phyloP scores from a whole-genome alignment of 1,140 invertebrate species.

The Sipha flava region DNA sequence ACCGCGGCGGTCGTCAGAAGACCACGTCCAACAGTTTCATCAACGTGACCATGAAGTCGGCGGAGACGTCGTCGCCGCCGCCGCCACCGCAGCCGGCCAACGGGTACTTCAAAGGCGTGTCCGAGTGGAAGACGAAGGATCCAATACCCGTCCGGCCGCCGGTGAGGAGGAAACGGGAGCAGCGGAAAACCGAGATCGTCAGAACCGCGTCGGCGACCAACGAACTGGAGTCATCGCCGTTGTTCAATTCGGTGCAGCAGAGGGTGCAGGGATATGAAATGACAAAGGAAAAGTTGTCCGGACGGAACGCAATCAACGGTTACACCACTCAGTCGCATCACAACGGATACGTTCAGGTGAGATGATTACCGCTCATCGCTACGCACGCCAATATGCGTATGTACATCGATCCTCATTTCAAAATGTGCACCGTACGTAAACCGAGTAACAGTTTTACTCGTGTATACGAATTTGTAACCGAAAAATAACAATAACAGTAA shows the following conservation, averaged over 20 bases:
- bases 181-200: neutral
- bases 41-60: conserved; percentile 68
- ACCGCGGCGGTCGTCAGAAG: conserved; percentile 41
- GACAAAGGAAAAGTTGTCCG: conserved; percentile 40
- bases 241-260: conserved; percentile 28
- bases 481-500: too few relatives aligned
- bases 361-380: too few relatives aligned
- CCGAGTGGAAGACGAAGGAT: conserved; percentile 53
- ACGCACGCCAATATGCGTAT: too few relatives aligned
- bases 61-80: too few relatives aligned
- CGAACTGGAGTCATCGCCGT: conserved; percentile 27
- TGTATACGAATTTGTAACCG: too few relatives aligned
- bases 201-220: neutral
- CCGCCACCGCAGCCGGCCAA: too few relatives aligned
- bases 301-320: neutral
- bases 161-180: neutral
- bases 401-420: too few relatives aligned
- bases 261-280: conserved; percentile 2
- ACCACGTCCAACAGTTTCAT: conserved; percentile 59
- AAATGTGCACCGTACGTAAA: too few relatives aligned
- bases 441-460: too few relatives aligned
- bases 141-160: neutral
- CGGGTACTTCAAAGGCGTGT: conserved; percentile 56
- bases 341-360: conserved; percentile 49
- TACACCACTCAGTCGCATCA: conserved; percentile 53